Evolutionary conservation across 2,113 vertebrate genomes (phyloP), one percentile per base, ranked within the genome.

Genomic region (Holacanthus passer): DNA sequence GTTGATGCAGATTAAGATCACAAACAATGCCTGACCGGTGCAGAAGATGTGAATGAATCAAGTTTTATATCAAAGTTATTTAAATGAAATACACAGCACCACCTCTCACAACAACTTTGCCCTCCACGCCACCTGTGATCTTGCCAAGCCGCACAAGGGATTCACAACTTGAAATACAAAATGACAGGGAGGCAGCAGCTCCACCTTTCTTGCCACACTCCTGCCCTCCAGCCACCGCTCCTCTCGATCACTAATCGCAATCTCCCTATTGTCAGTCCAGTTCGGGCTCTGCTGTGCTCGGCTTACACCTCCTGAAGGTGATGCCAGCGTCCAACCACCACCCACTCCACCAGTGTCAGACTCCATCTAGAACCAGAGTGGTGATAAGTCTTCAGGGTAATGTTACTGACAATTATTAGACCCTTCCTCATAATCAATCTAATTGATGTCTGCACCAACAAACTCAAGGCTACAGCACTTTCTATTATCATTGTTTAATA

Each of bases 321-420:
- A 29, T 55, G 22, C 32, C 43, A 43, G 48, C 47, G 16, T 39
- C 58, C 5, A 56, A 45, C 4, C 53, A n/a, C 19, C 55, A 22
- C 24, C 67, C 27, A 50, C 37, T 56, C 31, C 59, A 35, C n/a
- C 22, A 50, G 17, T 35, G 22, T 73, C 69, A 66, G 43, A 58
- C 19, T 78, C 20, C 43, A 69, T 29, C 24, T 16, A 31, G 31
- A 80, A 63, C 58, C 12, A 73, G n/a, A 55, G 62, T 48, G 29
- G 27, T 55, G 71, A 85, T 81, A 20, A 75, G 65, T 79, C 68
- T 81, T 31, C 69, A n/a, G 41, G 45, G 31, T 69, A 65, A 71
- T 77, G 55, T 53, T 63, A 22, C 62, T 81, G 65, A 87, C 69
- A 62, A 78, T 86, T 60, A 82, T 69, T 55, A 56, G 47, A 13